Evolutionary conservation across 2,888 invertebrate genomes (phyloP).

Genomic region (Rhagonycha lutea): DNA sequence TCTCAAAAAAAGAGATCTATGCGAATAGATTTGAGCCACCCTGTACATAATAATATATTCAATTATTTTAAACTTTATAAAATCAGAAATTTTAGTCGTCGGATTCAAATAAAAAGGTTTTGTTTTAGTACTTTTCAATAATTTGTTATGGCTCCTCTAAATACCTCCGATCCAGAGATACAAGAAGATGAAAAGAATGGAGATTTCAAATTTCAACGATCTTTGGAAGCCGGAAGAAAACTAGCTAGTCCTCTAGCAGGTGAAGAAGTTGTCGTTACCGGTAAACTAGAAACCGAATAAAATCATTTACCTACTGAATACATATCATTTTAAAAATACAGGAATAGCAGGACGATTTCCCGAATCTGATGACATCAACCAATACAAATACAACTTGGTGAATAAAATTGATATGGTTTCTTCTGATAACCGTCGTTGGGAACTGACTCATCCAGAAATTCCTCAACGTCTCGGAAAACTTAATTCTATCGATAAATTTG

Average conservation of each 20-base stretch:
- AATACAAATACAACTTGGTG: constrained; percentile 72
- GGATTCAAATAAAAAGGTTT: too few species aligned
- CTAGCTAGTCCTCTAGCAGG: too few species aligned
- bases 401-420: constrained; percentile 84
- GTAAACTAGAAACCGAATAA: too few species aligned
- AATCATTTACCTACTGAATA: background rate
- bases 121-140: background rate
- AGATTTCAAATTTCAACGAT: too few species aligned
- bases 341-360: constrained; percentile 73
- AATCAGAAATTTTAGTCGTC: too few species aligned
- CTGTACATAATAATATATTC: too few species aligned
- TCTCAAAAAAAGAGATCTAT: too few species aligned
- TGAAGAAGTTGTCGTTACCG: too few species aligned
- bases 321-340: background rate
- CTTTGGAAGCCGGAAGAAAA: too few species aligned
- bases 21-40: too few species aligned
- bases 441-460: constrained; percentile 63
- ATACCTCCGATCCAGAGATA: background rate
- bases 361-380: constrained; percentile 72
- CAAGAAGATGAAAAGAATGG: background rate
- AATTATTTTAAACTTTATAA: too few species aligned
- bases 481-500: too few species aligned
- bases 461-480: constrained; percentile 70
- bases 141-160: constrained; percentile 10
- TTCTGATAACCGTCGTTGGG: constrained; percentile 78